Percentiles rank a stretch among this genome's conserved stretches.
Evolutionary conservation across 2,113 vertebrate species (phyloP).

Genomic region (Amphiprion percula): DNA sequence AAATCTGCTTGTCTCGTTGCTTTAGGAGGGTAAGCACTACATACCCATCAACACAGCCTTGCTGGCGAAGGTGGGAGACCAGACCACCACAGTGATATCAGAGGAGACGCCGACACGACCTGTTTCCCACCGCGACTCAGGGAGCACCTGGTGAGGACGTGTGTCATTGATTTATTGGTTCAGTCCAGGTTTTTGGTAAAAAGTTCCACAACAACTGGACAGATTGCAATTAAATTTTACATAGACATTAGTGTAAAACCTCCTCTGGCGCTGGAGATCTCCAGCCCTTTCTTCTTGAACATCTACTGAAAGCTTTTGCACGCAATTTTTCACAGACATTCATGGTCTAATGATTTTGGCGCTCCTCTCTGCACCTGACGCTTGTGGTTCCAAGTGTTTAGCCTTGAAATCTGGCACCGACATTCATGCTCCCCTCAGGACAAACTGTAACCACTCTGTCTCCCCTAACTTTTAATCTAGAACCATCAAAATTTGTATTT

Average conservation of each 20-base stretch:
- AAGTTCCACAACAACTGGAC: not conserved
- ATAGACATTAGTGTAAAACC: not conserved
- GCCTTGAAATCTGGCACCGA: not conserved
- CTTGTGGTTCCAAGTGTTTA: too few species aligned
- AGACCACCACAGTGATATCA: conserved; percentile 68
- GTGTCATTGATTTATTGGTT: not conserved
- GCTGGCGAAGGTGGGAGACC: conserved; percentile 83
- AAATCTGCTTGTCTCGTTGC: conserved; percentile 41
- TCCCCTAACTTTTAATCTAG: not conserved
- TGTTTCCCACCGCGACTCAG: conserved; percentile 83
- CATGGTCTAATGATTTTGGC: not conserved
- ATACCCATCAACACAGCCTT: conserved; percentile 94
- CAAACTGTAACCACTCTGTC: not conserved
- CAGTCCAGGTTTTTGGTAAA: not conserved
- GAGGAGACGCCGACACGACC: conserved; percentile 83
- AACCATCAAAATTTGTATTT: conserved; percentile 5
- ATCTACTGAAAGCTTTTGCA: not conserved
- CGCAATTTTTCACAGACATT: not conserved
- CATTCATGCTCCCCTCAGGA: not conserved
- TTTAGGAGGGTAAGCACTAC: conserved; percentile 94
- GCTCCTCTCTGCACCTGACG: not conserved
- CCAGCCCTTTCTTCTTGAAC: not conserved
- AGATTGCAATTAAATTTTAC: not conserved
- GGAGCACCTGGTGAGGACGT: conserved; percentile 87
- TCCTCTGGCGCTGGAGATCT: not conserved